These are phyloP conservation scores for Microtus ochrogaster DNA, from an alignment of 2,113 vertebrate species.

Conservation along the genomic window DNA sequence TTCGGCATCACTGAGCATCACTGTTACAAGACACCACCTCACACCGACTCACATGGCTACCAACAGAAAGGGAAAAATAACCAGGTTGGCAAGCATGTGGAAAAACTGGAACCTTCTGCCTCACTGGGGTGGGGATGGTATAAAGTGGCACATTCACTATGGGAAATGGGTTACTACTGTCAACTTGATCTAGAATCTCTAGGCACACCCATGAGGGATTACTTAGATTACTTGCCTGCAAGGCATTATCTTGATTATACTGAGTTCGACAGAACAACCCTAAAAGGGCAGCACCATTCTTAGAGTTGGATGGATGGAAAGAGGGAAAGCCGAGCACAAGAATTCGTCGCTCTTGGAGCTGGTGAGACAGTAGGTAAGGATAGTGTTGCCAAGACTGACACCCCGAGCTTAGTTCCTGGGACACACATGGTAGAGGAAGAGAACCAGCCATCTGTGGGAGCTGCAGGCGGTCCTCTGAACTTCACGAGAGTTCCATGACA, in stretches of 20 bases:
- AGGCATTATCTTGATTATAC: background rate
- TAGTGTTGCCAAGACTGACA: background rate
- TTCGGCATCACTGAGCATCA: background rate
- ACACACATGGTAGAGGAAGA: background rate
- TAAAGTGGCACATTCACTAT: background rate
- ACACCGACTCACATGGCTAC: background rate
- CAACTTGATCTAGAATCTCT: background rate
- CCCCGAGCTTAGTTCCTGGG: background rate
- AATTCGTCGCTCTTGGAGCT: background rate
- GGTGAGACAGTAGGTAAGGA: background rate
- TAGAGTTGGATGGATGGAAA: too few species aligned
- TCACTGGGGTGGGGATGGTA: too few species aligned
- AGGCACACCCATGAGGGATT: too few species aligned
- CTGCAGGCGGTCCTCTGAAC: background rate
- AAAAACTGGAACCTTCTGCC: background rate
- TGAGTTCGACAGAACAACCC: background rate
- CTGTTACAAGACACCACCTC: background rate
- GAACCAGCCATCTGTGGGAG: background rate
- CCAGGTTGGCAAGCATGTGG: background rate
- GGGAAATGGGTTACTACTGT: background rate
- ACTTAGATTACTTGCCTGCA: background rate
- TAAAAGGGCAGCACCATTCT: background rate
- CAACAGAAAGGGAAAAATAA: background rate
- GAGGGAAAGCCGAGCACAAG: too few species aligned
- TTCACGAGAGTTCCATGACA: background rate